These are phyloP conservation scores for Peromyscus eremicus DNA, from an alignment of 2,797 vertebrate genomes.

Conservation along the genomic window DNA sequence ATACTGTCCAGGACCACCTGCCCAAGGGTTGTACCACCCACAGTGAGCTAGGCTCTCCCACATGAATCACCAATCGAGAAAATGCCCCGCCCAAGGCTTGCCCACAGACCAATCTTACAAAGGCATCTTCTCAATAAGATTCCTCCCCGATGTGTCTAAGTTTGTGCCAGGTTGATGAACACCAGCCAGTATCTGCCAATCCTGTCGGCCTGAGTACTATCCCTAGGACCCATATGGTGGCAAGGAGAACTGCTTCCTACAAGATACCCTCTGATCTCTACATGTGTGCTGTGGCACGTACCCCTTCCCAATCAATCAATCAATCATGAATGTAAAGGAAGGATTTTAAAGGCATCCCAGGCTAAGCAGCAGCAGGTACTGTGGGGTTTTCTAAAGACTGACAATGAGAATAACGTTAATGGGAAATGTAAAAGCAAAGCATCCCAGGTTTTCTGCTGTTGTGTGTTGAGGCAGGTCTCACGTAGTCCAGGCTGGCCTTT, in stretches of 20 bases:
- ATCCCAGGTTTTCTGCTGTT: not conserved
- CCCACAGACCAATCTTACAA: not conserved
- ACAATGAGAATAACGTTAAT: not conserved
- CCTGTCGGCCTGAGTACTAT: not conserved
- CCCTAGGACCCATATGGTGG: not conserved
- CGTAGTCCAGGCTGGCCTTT: not conserved
- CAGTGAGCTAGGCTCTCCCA: not conserved
- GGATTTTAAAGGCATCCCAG: not conserved
- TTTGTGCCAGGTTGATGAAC: not conserved
- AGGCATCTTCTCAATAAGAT: not conserved
- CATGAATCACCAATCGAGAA: not conserved
- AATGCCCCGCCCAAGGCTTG: not conserved
- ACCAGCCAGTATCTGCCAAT: not conserved
- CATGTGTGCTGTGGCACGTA: not conserved
- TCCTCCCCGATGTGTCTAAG: not conserved
- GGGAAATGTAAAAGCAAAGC: slow-evolving; percentile 28
- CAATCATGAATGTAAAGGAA: not conserved
- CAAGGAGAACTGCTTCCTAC: not conserved
- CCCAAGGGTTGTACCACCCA: not conserved
- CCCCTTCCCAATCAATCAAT: not conserved
- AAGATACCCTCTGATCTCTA: not conserved
- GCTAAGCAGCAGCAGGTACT: not conserved
- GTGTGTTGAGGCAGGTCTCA: not conserved
- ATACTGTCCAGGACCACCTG: not conserved
- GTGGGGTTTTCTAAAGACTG: not conserved